Conservation (phyloP, 2,888 invertebrate genomes). For the Frankliniella intonsa region DNA sequence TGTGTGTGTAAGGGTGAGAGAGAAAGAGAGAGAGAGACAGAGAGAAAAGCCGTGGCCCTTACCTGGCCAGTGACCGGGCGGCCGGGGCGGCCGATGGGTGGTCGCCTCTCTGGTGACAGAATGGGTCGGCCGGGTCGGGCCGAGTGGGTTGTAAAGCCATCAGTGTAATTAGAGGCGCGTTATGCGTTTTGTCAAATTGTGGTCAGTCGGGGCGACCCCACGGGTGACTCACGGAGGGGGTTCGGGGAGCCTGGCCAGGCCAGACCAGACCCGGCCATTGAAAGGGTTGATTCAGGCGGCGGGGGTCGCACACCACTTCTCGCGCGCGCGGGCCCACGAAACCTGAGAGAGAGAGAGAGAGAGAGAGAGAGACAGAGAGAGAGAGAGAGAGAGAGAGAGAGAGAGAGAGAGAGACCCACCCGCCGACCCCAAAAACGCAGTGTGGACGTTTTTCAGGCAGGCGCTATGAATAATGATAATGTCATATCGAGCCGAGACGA, state of each 20-base stretch:
- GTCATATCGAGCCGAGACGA: background rate
- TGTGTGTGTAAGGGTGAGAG: too few relatives aligned
- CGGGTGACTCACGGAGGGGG: too few relatives aligned
- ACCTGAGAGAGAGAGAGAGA: background rate
- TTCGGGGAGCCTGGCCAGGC: too few relatives aligned
- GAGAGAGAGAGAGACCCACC: background rate
- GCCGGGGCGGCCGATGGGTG: background rate
- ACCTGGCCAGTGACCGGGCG: background rate
- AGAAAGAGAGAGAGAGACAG: too few relatives aligned
- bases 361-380: background rate
- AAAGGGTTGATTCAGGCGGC: too few relatives aligned
- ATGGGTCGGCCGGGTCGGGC: background rate
- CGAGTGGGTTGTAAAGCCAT: conserved; percentile 19
- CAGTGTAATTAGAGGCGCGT: conserved; percentile 17
- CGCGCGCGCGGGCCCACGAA: too few relatives aligned
- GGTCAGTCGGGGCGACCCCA: background rate
- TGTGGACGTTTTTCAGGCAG: too few relatives aligned
- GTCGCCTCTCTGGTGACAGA: background rate
- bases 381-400: background rate
- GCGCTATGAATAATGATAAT: background rate
- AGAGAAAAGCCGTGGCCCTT: background rate
- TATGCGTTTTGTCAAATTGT: conserved; percentile 23
- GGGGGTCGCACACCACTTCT: too few relatives aligned
- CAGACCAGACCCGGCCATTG: too few relatives aligned
- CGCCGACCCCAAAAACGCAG: background rate